These are phyloP conservation scores for Nothura maculosa DNA, from an alignment of 2,797 vertebrate species.

Conservation along the genomic window DNA sequence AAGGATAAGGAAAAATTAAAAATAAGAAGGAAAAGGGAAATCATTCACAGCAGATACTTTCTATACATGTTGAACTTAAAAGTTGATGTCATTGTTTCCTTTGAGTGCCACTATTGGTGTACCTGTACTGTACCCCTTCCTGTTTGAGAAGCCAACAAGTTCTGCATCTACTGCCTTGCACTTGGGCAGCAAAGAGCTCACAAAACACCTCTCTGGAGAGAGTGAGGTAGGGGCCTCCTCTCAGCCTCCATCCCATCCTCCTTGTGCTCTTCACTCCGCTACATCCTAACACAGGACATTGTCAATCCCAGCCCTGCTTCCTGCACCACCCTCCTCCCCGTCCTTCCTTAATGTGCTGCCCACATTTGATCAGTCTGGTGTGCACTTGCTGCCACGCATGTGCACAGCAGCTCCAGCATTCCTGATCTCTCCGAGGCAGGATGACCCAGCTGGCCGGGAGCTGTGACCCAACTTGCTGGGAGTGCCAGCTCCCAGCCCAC, in stretches of 20 bases:
- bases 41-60: not conserved
- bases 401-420: not conserved
- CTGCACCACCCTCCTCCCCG: not conserved
- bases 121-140: not conserved
- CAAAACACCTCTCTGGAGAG: not conserved
- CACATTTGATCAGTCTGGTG: not conserved
- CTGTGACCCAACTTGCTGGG: not conserved
- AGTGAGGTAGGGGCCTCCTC: not conserved
- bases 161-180: not conserved
- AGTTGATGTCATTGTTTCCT: not conserved
- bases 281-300: not conserved
- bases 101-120: not conserved
- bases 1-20: not conserved
- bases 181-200: not conserved
- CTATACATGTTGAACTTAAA: not conserved
- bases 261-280: not conserved
- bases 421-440: not conserved
- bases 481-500: not conserved
- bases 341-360: not conserved
- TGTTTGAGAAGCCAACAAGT: not conserved
- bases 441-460: not conserved
- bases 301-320: not conserved
- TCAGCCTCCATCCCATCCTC: not conserved
- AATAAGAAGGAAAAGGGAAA: not conserved
- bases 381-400: fast-evolving